Evolutionary conservation across 1,140 invertebrate species (phyloP).

Genomic region (Nephila pilipes): DNA sequence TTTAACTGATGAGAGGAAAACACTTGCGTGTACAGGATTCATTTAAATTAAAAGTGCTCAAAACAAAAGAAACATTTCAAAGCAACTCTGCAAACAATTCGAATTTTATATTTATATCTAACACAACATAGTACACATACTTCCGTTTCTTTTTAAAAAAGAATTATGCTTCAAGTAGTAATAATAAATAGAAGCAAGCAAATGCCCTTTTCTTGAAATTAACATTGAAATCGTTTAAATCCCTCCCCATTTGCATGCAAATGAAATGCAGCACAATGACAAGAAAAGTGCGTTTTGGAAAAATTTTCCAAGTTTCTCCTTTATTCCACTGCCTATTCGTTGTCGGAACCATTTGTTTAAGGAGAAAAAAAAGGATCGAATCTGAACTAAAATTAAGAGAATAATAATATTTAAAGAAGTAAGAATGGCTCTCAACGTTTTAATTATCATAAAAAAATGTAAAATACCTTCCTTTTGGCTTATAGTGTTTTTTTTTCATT

Average conservation of each 20-base stretch:
- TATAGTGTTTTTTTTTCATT: not conserved
- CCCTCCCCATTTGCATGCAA: conserved; percentile 15
- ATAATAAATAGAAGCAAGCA: conserved; percentile 3
- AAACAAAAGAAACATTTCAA: not conserved
- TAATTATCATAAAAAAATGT: conserved; percentile 14
- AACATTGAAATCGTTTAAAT: conserved; percentile 30
- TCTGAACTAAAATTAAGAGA: conserved; percentile 13
- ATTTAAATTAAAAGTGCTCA: not conserved
- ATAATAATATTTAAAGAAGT: not conserved
- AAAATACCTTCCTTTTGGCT: not conserved
- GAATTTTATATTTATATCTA: not conserved
- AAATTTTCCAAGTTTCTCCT: not conserved
- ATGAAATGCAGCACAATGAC: conserved; percentile 27
- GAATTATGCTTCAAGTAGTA: not conserved
- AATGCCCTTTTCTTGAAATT: conserved; percentile 6
- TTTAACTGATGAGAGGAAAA: not conserved
- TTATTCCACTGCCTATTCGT: not conserved
- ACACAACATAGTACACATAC: not conserved
- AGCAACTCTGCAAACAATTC: not conserved
- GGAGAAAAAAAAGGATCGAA: not conserved
- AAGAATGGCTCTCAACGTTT: not conserved
- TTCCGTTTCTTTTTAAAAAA: not conserved
- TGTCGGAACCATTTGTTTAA: not conserved
- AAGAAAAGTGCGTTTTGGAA: not conserved
- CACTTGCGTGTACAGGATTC: not conserved